These are phyloP conservation scores for Gandaritis pyraliata DNA, from an alignment of 2,888 invertebrate species.

Conservation along the genomic window DNA sequence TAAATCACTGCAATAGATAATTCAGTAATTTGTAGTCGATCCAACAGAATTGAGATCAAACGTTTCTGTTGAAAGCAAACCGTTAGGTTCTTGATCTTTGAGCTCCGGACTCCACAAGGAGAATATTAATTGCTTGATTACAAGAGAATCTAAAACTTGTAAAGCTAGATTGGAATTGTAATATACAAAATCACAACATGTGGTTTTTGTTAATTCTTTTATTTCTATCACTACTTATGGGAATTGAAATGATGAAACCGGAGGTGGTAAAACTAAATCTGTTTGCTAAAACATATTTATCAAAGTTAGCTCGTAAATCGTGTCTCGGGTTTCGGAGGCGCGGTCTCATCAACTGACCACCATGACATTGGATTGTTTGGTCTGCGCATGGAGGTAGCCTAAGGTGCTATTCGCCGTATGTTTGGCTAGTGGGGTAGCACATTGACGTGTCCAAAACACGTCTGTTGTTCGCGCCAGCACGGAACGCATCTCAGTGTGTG, in stretches of 20 bases:
- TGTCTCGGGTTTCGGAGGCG: not conserved
- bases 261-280: too few relatives aligned
- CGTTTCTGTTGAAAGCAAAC: conserved; percentile 31
- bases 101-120: conserved; percentile 35
- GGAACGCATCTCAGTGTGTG: conserved; percentile 71
- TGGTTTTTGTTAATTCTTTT: too few relatives aligned
- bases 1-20: conserved; percentile 22
- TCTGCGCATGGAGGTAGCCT: conserved; percentile 31
- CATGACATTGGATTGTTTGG: conserved; percentile 17
- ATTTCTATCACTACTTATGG: too few relatives aligned
- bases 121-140: conserved; percentile 45
- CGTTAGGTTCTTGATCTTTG: conserved; percentile 40
- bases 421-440: conserved; percentile 65
- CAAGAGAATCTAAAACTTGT: not conserved
- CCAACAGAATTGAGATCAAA: conserved; percentile 25
- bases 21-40: conserved; percentile 26
- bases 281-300: too few relatives aligned
- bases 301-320: not conserved
- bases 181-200: too few relatives aligned
- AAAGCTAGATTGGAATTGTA: too few relatives aligned
- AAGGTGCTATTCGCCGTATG: conserved; percentile 21
- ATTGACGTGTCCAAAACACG: conserved; percentile 67
- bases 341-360: conserved; percentile 9
- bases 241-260: too few relatives aligned
- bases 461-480: conserved; percentile 53